These are phyloP conservation scores for Drosophila seclusa DNA, from an alignment of 2,888 invertebrate species.

Conservation along the genomic window DNA sequence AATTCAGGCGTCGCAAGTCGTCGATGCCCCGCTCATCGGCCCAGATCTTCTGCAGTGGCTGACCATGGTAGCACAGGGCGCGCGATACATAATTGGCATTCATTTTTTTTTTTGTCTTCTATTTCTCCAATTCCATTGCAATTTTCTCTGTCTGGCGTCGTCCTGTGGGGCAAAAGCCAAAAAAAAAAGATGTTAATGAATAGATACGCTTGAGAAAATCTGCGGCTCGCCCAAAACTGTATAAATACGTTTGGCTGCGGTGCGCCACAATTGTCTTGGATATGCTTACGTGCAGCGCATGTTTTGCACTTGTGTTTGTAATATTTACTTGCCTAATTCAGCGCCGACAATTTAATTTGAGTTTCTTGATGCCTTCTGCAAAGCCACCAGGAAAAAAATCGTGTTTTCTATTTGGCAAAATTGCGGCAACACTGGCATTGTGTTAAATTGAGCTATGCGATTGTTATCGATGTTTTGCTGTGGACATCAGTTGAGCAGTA, in stretches of 20 bases:
- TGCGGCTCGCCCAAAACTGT: constrained; percentile 11
- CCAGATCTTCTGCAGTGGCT: constrained; percentile 94
- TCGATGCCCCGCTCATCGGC: constrained; percentile 93
- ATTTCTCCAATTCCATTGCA: constrained; percentile 33
- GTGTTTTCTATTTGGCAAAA: constrained; percentile 31
- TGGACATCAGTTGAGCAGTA: neutral
- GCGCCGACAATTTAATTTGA: constrained; percentile 23
- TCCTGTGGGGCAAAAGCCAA: constrained; percentile 1
- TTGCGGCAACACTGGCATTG: constrained; percentile 38
- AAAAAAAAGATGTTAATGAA: constrained; percentile 7
- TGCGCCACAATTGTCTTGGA: neutral
- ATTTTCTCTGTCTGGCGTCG: constrained; percentile 32
- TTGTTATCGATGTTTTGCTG: constrained; percentile 37
- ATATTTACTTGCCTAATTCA: constrained; percentile 35
- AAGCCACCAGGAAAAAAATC: constrained; percentile 38
- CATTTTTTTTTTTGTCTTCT: constrained; percentile 47
- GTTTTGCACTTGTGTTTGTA: constrained; percentile 1
- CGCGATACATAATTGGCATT: constrained; percentile 86
- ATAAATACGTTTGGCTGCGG: constrained; percentile 6
- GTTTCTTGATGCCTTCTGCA: constrained; percentile 16
- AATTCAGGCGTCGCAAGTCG: constrained; percentile 88
- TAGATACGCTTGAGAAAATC: constrained; percentile 24
- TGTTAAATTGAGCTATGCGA: neutral
- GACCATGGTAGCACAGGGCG: constrained; percentile 93
- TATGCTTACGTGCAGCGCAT: neutral